phyloP scores from a whole-genome alignment of 2,797 vertebrate genomes.

The Rostrhamus sociabilis region DNA sequence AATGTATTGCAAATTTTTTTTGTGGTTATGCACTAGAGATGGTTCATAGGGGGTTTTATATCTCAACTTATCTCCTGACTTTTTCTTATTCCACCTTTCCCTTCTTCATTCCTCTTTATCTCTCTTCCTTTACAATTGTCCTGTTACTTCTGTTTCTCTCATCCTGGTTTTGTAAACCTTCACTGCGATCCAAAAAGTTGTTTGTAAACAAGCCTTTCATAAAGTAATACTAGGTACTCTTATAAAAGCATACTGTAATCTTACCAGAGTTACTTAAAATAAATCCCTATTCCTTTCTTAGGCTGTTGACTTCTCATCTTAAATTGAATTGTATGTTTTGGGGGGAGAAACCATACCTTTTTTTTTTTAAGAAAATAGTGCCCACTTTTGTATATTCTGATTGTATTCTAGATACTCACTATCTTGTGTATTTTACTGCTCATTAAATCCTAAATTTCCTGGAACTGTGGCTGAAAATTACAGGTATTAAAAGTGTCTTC shows the following conservation, averaged over 20 bases:
- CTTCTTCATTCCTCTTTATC: neutral
- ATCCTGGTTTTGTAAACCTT: neutral
- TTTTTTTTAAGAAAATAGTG: neutral
- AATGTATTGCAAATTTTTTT: neutral
- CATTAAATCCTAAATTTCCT: neutral
- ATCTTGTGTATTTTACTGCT: neutral
- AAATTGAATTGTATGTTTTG: neutral
- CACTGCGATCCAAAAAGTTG: accelerated
- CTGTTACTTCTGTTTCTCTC: neutral
- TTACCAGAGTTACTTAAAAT: neutral
- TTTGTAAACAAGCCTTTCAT: neutral
- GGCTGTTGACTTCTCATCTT: neutral
- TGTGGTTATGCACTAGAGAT: neutral
- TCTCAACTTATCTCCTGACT: neutral
- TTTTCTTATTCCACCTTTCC: neutral
- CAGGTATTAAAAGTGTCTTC: neutral
- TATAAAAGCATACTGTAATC: neutral
- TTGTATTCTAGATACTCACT: neutral
- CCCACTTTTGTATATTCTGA: neutral
- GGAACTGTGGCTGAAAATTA: neutral
- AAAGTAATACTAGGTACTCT: neutral
- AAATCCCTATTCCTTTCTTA: neutral
- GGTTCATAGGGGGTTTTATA: neutral
- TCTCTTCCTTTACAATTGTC: neutral
- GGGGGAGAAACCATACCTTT: neutral